These are phyloP conservation scores for Holcopasites calliopsidis DNA, from an alignment of 1,140 invertebrate genomes.

Conservation along the genomic window DNA sequence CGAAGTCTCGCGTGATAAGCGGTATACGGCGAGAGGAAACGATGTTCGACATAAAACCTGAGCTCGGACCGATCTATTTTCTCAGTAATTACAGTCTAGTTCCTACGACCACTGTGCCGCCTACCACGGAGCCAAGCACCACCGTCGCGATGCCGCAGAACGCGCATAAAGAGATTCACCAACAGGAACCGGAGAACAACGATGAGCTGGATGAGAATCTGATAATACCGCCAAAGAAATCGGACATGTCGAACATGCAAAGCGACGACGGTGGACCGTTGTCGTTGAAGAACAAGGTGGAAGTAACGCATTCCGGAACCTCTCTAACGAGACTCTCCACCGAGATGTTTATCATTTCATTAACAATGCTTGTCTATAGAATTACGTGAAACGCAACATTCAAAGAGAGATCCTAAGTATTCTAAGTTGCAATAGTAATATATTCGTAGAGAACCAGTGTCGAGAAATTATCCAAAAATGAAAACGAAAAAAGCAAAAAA, in stretches of 20 bases:
- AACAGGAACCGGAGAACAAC: background rate
- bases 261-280: constrained; percentile 70
- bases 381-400: constrained; percentile 70
- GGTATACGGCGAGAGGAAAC: constrained; percentile 83
- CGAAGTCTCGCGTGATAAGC: constrained; percentile 78
- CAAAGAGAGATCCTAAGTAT: constrained; percentile 43
- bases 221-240: constrained; percentile 68
- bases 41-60: constrained; percentile 83
- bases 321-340: constrained; percentile 44
- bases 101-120: constrained; percentile 87
- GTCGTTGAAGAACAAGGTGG: constrained; percentile 72
- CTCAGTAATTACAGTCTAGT: constrained; percentile 86
- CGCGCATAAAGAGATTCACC: background rate
- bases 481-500: constrained; percentile 42
- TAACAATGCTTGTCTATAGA: constrained; percentile 55
- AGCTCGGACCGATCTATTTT: constrained; percentile 87
- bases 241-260: constrained; percentile 66
- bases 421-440: constrained; percentile 67
- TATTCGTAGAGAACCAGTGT: constrained; percentile 57
- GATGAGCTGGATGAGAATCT: constrained; percentile 68
- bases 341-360: constrained; percentile 21
- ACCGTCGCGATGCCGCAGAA: constrained; percentile 79
- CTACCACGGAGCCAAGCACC: constrained; percentile 85
- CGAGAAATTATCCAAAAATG: constrained; percentile 20
- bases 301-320: constrained; percentile 44